Conservation (phyloP, 2,888 invertebrate species). For the Microplitis manilae region DNA sequence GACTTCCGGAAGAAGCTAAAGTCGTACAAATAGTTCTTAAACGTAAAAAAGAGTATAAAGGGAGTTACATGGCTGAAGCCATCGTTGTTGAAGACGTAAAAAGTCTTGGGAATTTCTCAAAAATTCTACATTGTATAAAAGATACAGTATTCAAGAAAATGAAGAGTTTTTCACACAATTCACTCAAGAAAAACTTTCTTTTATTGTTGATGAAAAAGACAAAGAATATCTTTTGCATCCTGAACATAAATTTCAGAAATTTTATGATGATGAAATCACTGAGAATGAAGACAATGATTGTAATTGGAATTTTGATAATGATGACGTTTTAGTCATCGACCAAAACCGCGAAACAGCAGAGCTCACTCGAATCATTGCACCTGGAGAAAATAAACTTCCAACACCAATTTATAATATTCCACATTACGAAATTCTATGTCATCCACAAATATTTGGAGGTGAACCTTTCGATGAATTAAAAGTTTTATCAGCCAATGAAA, state of each 20-base stretch:
- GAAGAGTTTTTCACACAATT: not conserved
- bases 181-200: not conserved
- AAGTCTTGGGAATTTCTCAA: not conserved
- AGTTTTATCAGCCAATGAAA: not conserved
- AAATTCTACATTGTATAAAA: conserved; percentile 2
- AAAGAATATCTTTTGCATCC: not conserved
- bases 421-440: conserved; percentile 14
- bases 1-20: not conserved
- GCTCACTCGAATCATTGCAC: conserved; percentile 1
- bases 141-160: not conserved
- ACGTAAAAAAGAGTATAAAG: conserved; percentile 6
- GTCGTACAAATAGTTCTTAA: not conserved
- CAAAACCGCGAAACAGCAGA: conserved; percentile 7
- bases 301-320: conserved; percentile 2
- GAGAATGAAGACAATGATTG: not conserved
- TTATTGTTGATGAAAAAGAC: conserved; percentile 4
- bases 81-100: not conserved
- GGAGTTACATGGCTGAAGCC: not conserved
- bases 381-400: conserved; percentile 14
- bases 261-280: not conserved
- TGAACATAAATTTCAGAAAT: not conserved
- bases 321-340: conserved; percentile 20
- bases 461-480: not conserved
- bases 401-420: conserved; percentile 8
- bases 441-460: conserved; percentile 1